These are phyloP conservation scores for Chrysogorgia sp. DNA, from an alignment of 92 coral and sea anemone species.

Conservation along the genomic window DNA sequence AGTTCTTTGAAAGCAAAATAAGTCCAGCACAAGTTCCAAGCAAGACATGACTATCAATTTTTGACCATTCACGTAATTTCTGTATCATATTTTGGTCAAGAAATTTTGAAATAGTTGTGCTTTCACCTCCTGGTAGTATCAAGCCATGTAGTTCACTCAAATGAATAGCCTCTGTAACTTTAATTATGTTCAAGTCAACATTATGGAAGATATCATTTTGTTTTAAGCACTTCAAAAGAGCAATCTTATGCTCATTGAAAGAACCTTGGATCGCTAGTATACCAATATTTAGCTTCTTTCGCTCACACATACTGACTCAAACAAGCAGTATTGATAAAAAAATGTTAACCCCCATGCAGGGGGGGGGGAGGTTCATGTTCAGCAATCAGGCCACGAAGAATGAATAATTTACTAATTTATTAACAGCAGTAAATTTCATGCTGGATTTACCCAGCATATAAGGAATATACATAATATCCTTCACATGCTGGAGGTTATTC, in stretches of 20 bases:
- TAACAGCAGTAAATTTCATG: too few relatives aligned
- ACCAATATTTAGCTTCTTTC: slow-evolving; percentile 59
- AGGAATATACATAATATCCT: too few relatives aligned
- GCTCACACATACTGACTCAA: background rate
- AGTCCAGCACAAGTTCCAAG: slow-evolving; percentile 99
- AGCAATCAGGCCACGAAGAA: background rate
- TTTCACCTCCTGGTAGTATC: slow-evolving; percentile 94
- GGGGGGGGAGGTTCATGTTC: background rate
- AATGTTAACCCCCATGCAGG: background rate
- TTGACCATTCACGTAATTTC: slow-evolving; percentile 63
- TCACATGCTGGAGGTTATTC: too few relatives aligned
- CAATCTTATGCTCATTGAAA: slow-evolving; percentile 82
- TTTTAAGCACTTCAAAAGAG: slow-evolving; percentile 70
- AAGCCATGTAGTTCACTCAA: slow-evolving; percentile 73
- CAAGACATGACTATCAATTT: slow-evolving; percentile 60
- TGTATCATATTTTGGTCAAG: slow-evolving; percentile 69
- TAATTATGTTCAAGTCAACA: slow-evolving; percentile 68
- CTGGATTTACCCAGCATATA: too few relatives aligned
- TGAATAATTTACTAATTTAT: too few relatives aligned
- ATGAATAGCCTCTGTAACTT: slow-evolving; percentile 74
- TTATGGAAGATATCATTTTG: slow-evolving; percentile 35
- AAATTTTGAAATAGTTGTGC: slow-evolving; percentile 79
- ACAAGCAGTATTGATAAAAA: background rate
- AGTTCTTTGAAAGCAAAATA: slow-evolving; percentile 78
- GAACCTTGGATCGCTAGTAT: slow-evolving; percentile 94